These are phyloP conservation scores for Lymantria monacha DNA, from an alignment of 2,888 invertebrate species.

Conservation along the genomic window DNA sequence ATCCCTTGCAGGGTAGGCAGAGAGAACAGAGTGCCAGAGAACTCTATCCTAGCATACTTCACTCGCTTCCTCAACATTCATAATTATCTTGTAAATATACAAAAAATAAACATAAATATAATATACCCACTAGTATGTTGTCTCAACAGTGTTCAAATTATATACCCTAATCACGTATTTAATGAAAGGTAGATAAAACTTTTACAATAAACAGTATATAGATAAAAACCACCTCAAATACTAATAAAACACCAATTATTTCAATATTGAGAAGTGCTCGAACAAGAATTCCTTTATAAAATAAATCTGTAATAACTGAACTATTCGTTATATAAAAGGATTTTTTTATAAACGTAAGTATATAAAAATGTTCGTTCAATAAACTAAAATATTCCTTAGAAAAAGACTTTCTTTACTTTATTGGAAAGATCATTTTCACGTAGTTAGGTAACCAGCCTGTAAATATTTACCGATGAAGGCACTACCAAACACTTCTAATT, in stretches of 20 bases:
- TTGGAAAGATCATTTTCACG: slow-evolving; percentile 31
- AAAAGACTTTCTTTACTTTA: slow-evolving; percentile 23
- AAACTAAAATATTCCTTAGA: slow-evolving; percentile 27
- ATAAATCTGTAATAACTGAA: slow-evolving; percentile 28
- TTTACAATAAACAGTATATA: not conserved
- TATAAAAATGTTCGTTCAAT: slow-evolving; percentile 18
- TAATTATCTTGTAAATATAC: no score
- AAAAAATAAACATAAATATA: no score
- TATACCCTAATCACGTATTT: no score
- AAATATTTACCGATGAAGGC: slow-evolving; percentile 40
- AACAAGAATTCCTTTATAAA: slow-evolving; percentile 30
- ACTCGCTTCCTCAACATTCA: no score
- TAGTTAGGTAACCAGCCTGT: slow-evolving; percentile 28
- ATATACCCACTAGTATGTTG: no score
- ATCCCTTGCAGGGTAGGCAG: no score
- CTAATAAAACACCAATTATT: slow-evolving; percentile 16
- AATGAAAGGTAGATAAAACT: not conserved
- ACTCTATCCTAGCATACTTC: no score
- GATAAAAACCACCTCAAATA: not conserved
- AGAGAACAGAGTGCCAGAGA: no score
- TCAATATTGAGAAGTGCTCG: slow-evolving; percentile 17
- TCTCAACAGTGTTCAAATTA: no score
- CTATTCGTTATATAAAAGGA: slow-evolving; percentile 31
- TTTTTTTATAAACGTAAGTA: slow-evolving; percentile 29
- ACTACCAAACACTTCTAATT: slow-evolving; percentile 49